These are phyloP conservation scores for Planococcus citri DNA, from an alignment of 1,140 invertebrate genomes.

Conservation along the genomic window DNA sequence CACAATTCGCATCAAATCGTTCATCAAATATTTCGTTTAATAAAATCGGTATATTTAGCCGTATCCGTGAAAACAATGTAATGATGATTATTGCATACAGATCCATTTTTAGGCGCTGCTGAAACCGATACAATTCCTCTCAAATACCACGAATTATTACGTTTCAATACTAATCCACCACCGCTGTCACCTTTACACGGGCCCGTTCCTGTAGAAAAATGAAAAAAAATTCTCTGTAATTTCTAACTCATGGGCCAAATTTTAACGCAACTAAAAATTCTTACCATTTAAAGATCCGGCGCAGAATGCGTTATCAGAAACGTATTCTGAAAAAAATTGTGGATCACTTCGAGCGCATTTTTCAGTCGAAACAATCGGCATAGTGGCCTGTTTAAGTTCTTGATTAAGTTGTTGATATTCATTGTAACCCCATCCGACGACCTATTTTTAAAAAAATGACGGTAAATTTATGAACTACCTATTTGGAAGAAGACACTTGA, in stretches of 20 bases:
- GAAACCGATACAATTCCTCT: conserved; percentile 44
- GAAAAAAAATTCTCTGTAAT: too few relatives aligned
- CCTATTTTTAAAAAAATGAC: too few relatives aligned
- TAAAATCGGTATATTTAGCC: conserved; percentile 44
- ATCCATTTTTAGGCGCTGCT: conserved; percentile 35
- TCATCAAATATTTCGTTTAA: conserved; percentile 23
- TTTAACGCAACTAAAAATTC: neutral
- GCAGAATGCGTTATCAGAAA: conserved; percentile 37
- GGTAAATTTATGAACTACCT: too few relatives aligned
- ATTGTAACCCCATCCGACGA: conserved; percentile 38
- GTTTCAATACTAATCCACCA: conserved; percentile 41
- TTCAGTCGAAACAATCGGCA: conserved; percentile 37
- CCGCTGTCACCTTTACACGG: conserved; percentile 51
- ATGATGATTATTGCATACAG: conserved; percentile 39
- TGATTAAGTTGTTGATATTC: conserved; percentile 35
- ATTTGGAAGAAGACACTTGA: too few relatives aligned
- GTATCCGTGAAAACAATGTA: conserved; percentile 46
- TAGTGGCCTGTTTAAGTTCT: conserved; percentile 35
- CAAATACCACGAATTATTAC: conserved; percentile 39
- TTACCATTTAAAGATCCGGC: conserved; percentile 36
- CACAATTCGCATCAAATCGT: too few relatives aligned
- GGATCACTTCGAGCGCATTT: conserved; percentile 38
- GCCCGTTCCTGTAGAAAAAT: conserved; percentile 38
- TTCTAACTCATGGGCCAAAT: too few relatives aligned
- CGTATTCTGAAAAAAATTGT: conserved; percentile 37